Evolutionary conservation across 2,888 invertebrate genomes (phyloP).

Genomic region (Leuctra nigra): DNA sequence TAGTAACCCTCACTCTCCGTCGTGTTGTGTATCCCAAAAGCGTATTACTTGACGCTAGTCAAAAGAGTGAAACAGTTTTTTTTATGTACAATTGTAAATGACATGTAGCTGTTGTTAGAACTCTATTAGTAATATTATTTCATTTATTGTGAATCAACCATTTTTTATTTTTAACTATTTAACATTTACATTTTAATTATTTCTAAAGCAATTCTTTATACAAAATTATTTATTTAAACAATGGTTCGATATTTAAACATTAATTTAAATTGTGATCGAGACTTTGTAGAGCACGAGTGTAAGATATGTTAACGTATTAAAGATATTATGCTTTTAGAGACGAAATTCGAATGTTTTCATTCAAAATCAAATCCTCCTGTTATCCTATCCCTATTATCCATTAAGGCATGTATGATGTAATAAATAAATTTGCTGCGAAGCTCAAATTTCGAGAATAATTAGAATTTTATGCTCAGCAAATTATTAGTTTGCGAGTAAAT

Average conservation of each 20-base stretch:
- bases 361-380: too few relatives aligned
- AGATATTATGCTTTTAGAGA: slow-evolving; percentile 8
- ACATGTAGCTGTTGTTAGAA: neutral
- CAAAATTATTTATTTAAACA: slow-evolving; percentile 13
- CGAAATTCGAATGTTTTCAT: too few relatives aligned
- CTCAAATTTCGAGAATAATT: too few relatives aligned
- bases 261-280: neutral
- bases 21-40: slow-evolving; percentile 20
- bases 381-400: too few relatives aligned
- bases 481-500: too few relatives aligned
- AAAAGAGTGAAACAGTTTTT: slow-evolving; percentile 16
- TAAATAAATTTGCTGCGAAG: too few relatives aligned
- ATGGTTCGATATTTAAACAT: neutral
- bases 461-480: too few relatives aligned
- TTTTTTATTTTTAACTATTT: neutral
- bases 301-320: neutral
- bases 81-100: slow-evolving; percentile 17
- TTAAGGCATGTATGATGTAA: too few relatives aligned
- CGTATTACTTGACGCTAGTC: slow-evolving; percentile 30
- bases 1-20: slow-evolving; percentile 1
- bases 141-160: neutral
- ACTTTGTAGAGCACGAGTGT: neutral
- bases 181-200: neutral
- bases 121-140: neutral
- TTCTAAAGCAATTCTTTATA: neutral